These are phyloP conservation scores for Trissolcus brochymenae DNA, from an alignment of 2,888 invertebrate species.

Conservation along the genomic window DNA sequence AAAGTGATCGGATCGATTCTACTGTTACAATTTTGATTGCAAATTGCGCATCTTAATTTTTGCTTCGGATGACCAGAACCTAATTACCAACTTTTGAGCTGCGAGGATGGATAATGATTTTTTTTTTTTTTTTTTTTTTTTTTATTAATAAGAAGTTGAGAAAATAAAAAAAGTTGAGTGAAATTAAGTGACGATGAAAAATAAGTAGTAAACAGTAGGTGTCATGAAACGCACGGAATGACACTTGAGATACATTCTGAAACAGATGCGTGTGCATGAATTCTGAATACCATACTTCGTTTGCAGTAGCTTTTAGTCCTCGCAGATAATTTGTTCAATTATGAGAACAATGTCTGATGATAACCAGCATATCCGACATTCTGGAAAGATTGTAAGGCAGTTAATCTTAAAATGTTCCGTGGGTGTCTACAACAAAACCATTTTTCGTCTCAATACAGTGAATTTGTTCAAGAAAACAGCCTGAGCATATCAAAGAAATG, in stretches of 20 bases:
- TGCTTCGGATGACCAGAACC: no score
- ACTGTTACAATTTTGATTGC: not conserved
- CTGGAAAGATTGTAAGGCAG: slow-evolving; percentile 21
- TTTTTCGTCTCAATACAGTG: no score
- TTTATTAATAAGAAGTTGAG: not conserved
- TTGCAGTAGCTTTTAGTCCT: slow-evolving; percentile 39
- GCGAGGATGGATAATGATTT: no score
- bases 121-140: no score
- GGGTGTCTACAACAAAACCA: slow-evolving; percentile 1
- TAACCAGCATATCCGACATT: slow-evolving; percentile 20
- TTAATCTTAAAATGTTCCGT: not conserved
- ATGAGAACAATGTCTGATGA: slow-evolving; percentile 48
- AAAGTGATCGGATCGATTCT: not conserved
- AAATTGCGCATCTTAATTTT: no score
- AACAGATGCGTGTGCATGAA: slow-evolving; percentile 37
- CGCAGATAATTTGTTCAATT: slow-evolving; percentile 32
- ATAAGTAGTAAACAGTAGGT: slow-evolving; percentile 39
- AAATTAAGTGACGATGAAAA: slow-evolving; percentile 13
- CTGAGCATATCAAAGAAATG: no score
- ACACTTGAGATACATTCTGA: slow-evolving; percentile 42
- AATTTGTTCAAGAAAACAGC: no score
- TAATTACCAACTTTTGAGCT: no score
- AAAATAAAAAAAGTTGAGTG: not conserved
- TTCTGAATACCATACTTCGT: slow-evolving; percentile 40
- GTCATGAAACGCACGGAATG: slow-evolving; percentile 39